phyloP scores from a whole-genome alignment of 1,140 invertebrate genomes.

The Pristionchus pacificus region DNA sequence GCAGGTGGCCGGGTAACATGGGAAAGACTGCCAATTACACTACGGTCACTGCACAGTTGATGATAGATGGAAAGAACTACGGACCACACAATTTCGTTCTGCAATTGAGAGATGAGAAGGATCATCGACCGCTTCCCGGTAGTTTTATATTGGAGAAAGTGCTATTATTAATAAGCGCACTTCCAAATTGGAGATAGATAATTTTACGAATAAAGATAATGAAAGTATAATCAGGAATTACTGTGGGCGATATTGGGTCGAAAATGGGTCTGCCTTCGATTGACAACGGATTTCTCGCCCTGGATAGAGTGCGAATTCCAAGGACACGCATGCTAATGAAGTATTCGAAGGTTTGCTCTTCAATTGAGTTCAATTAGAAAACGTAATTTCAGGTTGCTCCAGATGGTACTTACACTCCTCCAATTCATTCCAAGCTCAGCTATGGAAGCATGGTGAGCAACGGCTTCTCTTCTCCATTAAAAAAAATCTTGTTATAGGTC shows the following conservation, averaged over 20 bases:
- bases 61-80: conserved; percentile 74
- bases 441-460: conserved; percentile 92
- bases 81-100: conserved; percentile 88
- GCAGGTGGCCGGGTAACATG: too few relatives aligned
- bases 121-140: conserved; percentile 70
- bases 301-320: conserved; percentile 78
- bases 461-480: conserved; percentile 78
- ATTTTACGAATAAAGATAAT: neutral
- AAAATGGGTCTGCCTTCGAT: conserved; percentile 82
- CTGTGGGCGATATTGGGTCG: conserved; percentile 86
- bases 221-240: conserved; percentile 77
- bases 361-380: neutral
- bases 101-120: conserved; percentile 78
- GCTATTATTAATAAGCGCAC: too few relatives aligned
- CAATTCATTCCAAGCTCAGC: conserved; percentile 76
- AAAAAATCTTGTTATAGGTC: conserved; percentile 61
- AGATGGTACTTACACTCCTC: conserved; percentile 82
- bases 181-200: too few relatives aligned
- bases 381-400: conserved; percentile 58
- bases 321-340: conserved; percentile 84
- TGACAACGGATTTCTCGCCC: conserved; percentile 84
- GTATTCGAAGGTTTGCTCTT: conserved; percentile 65
- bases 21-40: conserved; percentile 86
- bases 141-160: too few relatives aligned
- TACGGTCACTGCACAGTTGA: conserved; percentile 76